phyloP scores from a whole-genome alignment of 2,888 invertebrate genomes.

The Apotomis turbidana region DNA sequence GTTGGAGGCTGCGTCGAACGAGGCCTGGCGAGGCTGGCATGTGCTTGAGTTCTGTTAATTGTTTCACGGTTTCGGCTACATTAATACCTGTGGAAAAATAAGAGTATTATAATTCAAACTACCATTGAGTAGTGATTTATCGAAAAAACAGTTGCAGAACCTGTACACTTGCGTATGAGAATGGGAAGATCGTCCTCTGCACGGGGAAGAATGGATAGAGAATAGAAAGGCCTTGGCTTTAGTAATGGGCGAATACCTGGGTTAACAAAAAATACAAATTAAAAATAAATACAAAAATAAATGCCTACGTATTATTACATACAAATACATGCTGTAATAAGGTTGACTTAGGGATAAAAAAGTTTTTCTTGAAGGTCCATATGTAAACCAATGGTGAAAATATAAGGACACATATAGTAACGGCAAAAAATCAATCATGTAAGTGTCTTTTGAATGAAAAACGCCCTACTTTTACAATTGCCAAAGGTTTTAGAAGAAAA shows the following conservation, averaged over 20 bases:
- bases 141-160: slow-evolving; percentile 1
- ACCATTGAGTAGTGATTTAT: background rate
- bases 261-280: slow-evolving; percentile 22
- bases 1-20: slow-evolving; percentile 79
- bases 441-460: no score
- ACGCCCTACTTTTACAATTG: no score
- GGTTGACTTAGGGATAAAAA: background rate
- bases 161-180: slow-evolving; percentile 19
- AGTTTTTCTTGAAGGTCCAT: no score
- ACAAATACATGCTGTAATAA: background rate
- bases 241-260: slow-evolving; percentile 10
- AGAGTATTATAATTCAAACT: background rate
- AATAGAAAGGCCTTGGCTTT: slow-evolving; percentile 15
- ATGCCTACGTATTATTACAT: background rate
- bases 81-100: slow-evolving; percentile 73
- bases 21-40: slow-evolving; percentile 93
- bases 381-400: no score
- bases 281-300: background rate
- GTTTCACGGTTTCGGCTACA: slow-evolving; percentile 94
- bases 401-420: no score
- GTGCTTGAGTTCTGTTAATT: slow-evolving; percentile 92
- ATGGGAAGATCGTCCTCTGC: slow-evolving; percentile 19
- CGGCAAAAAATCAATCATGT: no score
- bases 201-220: slow-evolving; percentile 19
- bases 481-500: no score